phyloP scores from a whole-genome alignment of 2,113 vertebrate species.

The Catharus fuscescens region DNA sequence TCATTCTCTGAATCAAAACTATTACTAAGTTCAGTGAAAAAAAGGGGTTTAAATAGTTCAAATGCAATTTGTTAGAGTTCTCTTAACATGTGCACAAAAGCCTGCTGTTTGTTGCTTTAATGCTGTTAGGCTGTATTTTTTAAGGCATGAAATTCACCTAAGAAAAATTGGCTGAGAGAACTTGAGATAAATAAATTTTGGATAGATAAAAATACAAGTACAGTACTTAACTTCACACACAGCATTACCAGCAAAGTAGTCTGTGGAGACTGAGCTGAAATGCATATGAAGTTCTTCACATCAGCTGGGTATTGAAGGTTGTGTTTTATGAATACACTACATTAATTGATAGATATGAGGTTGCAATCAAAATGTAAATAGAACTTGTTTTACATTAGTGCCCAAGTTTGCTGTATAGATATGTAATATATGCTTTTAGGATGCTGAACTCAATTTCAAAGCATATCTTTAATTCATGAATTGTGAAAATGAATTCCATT shows the following conservation, averaged over 20 bases:
- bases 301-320: slow-evolving; percentile 29
- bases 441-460: slow-evolving; percentile 51
- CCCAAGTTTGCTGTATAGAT: slow-evolving; percentile 23
- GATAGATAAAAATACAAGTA: slow-evolving; percentile 13
- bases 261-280: neutral
- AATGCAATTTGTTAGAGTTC: neutral
- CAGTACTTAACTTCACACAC: neutral
- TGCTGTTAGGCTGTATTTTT: neutral
- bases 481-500: slow-evolving; percentile 50
- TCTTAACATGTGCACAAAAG: neutral
- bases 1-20: neutral
- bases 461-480: slow-evolving; percentile 65
- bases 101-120: neutral
- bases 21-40: neutral
- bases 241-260: neutral
- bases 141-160: neutral
- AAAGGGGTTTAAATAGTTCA: neutral
- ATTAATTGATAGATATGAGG: slow-evolving; percentile 58
- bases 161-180: neutral
- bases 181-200: neutral
- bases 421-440: slow-evolving; percentile 37
- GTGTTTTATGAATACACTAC: slow-evolving; percentile 52
- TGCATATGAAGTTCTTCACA: neutral
- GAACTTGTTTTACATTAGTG: slow-evolving; percentile 41
- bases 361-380: slow-evolving; percentile 64